Base-by-base conservation (phyloP, 2,113 vertebrate genomes). In the Centropristis striata region DNA sequence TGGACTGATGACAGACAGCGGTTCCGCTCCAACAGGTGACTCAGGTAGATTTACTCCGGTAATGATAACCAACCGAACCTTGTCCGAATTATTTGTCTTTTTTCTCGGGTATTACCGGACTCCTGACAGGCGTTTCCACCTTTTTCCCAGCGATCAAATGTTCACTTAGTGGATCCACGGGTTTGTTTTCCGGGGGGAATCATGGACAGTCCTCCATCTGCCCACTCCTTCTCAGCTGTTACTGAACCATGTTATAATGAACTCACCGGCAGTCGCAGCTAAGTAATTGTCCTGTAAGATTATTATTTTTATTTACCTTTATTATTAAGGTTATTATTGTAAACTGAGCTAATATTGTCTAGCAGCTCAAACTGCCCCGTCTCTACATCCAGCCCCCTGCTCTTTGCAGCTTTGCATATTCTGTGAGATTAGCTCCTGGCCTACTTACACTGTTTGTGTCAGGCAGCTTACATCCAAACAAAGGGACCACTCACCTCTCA, bases 361-460 rank as follows among this genome's bases (percentile, higher is more conserved):
- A 11, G 12, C 12, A 37, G 50, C n/a, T 39, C 54, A 16, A n/a
- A 41, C 18, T 10, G 4, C 57, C 28, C 27, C 7, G 20, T 6
- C 18, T 41, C 15, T 59, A 27, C 46, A 14, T 7, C 49, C 70
- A 42, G 14, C 70, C 63, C 39, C 42, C 11, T 23, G 80, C 8
- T 53, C 79, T n/a, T 61, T n/a, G 53, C 84, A 81, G 86, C 73
- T 94, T 94, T 92, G 92, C 91, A 92, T 90, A 90, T 88, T 91
- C 71, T 28, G 51, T 47, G 64, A 86, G 90, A 92, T 94, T 92
- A 92, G 32, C 36, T 25, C 10, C 61, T n/a, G 46, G 61, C 71
- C 79, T 74, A 23, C 58, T 85, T 82, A 88, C 32, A 32, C 4
- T 32, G 32, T 90, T 86, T 87, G 71, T 83, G 77, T 66, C 63